Percentiles rank a stretch among this genome's conserved stretches.
These are phyloP conservation scores for Xiphophorus couchianus DNA, from an alignment of 2,113 vertebrate genomes.

Conservation along the genomic window DNA sequence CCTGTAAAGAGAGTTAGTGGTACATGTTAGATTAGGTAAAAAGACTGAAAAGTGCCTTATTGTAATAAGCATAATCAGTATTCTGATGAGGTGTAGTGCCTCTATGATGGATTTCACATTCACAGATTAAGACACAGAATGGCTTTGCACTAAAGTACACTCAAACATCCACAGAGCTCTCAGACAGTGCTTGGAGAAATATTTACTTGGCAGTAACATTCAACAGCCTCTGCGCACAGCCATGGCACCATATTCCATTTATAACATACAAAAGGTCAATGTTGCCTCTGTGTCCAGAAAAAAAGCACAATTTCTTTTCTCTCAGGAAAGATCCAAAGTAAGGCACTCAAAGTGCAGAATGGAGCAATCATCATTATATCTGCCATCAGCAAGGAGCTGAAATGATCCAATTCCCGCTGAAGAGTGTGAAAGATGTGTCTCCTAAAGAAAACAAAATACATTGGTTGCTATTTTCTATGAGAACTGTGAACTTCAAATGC, in stretches of 20 bases:
- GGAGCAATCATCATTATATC: constrained; percentile 22
- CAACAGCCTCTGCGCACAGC: constrained; percentile 27
- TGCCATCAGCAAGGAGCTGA: constrained; percentile 29
- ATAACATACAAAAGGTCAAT: constrained; percentile 18
- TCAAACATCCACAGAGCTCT: constrained; percentile 9
- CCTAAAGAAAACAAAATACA: constrained; percentile 36
- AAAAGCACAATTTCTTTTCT: not conserved
- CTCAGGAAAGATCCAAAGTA: constrained; percentile 42
- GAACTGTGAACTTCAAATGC: not conserved
- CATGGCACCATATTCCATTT: constrained; percentile 46
- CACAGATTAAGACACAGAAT: constrained; percentile 28
- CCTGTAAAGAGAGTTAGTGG: not conserved
- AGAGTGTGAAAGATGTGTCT: not conserved
- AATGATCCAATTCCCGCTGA: constrained; percentile 22
- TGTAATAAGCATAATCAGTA: not conserved
- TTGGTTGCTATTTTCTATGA: not conserved
- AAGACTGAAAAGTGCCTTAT: not conserved
- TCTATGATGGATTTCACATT: constrained; percentile 29
- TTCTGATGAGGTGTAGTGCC: constrained; percentile 13
- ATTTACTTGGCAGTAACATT: constrained; percentile 39
- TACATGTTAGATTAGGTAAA: not conserved
- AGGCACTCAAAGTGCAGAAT: constrained; percentile 51
- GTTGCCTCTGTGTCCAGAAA: constrained; percentile 11
- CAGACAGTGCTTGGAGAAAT: constrained; percentile 39
- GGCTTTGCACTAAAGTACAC: constrained; percentile 40